These are phyloP conservation scores for Vanessa tameamea DNA, from an alignment of 1,140 invertebrate species.

Conservation along the genomic window DNA sequence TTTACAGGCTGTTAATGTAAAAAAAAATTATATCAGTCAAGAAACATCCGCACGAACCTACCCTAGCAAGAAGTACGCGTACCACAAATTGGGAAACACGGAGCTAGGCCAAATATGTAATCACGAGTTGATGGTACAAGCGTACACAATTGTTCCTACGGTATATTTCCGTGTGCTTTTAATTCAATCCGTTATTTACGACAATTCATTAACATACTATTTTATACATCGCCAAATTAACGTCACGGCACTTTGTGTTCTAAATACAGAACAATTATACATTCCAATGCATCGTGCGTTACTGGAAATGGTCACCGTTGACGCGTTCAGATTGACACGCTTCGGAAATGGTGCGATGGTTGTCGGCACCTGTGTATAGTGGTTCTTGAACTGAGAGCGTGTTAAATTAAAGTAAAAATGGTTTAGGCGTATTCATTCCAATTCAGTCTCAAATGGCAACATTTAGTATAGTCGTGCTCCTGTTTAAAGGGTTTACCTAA, in stretches of 20 bases:
- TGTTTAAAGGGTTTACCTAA: too few species aligned
- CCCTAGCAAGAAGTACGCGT: too few species aligned
- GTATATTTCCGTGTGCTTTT: not conserved
- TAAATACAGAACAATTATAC: slow-evolving; percentile 15
- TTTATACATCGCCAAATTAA: slow-evolving; percentile 4
- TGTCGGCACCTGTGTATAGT: not conserved
- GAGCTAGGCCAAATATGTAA: too few species aligned
- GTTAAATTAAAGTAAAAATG: not conserved
- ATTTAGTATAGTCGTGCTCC: too few species aligned
- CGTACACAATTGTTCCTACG: not conserved
- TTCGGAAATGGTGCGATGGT: too few species aligned
- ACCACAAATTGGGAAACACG: too few species aligned
- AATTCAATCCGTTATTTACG: slow-evolving; percentile 6
- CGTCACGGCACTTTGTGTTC: not conserved
- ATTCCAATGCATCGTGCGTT: not conserved
- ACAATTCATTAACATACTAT: slow-evolving; percentile 14
- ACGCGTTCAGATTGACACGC: not conserved
- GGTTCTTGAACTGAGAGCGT: not conserved
- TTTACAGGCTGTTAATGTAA: too few species aligned
- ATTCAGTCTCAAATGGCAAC: too few species aligned
- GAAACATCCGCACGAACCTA: too few species aligned
- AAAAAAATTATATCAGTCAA: too few species aligned
- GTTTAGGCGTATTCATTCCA: too few species aligned
- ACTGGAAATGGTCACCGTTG: not conserved
- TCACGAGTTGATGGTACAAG: too few species aligned